Conservation (phyloP, 2,113 vertebrate species). For the Phalacrocorax brasilianus region DNA sequence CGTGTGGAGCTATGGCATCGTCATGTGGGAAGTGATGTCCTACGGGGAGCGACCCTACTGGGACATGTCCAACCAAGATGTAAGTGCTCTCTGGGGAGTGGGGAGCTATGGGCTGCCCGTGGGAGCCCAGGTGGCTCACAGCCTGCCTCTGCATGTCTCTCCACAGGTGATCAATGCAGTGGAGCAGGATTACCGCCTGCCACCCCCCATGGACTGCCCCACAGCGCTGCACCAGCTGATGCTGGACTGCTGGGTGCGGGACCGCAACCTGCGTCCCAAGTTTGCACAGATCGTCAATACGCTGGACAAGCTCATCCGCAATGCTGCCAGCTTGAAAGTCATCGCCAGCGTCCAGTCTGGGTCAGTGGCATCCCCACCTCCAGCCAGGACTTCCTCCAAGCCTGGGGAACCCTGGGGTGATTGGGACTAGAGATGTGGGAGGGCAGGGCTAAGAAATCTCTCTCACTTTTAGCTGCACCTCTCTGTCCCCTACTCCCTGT, state of each 20-base stretch:
- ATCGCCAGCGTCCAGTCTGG: slow-evolving; percentile 92
- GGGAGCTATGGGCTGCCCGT: background rate
- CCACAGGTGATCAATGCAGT: slow-evolving; percentile 94
- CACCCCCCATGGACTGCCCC: slow-evolving; percentile 98
- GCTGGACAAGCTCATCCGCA: slow-evolving; percentile 97
- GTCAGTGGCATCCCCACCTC: slow-evolving; percentile 76
- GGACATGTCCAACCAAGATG: slow-evolving; percentile 99
- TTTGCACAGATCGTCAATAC: slow-evolving; percentile 98
- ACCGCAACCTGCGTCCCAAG: slow-evolving; percentile 95
- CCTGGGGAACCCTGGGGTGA: background rate
- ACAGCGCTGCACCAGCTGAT: slow-evolving; percentile 96
- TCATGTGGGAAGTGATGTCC: slow-evolving; percentile 99
- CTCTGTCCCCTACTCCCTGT: slow-evolving; percentile 23
- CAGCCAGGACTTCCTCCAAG: background rate
- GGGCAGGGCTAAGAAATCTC: background rate
- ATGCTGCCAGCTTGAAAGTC: slow-evolving; percentile 97
- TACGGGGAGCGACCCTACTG: slow-evolving; percentile 97
- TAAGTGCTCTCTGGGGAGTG: slow-evolving; percentile 67
- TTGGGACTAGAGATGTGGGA: background rate
- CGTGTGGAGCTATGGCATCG: slow-evolving; percentile 97
- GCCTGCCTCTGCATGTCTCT: background rate
- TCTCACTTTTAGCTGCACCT: background rate
- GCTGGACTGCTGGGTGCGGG: slow-evolving; percentile 98
- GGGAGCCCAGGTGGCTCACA: background rate
- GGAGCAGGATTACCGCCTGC: slow-evolving; percentile 96